Evolutionary conservation across 2,888 invertebrate species (phyloP), one percentile per base, ranked within the genome.

Genomic region (Netelia inedita): DNA sequence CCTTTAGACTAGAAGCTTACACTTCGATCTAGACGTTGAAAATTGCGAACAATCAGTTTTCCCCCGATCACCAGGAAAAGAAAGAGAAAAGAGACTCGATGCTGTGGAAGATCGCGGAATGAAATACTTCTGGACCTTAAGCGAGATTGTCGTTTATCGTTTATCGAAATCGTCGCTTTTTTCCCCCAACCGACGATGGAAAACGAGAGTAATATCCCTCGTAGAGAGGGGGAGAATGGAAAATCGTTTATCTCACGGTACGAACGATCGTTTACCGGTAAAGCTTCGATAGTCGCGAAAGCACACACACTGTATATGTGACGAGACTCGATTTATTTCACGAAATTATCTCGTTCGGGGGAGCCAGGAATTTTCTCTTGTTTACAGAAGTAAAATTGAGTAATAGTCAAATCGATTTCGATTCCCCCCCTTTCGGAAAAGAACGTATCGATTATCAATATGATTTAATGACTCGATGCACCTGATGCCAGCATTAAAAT

Each of bases 1-100:
- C 57, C 41, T 11, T 46, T 74, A 43, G 81, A 55, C 53, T 63
- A 23, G 28, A 71, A 73, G 68, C 63, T 78, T n/a, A 69, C 66
- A 53, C 74, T 78, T 50, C 71, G 72, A 85, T 85, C 65, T 85
- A 78, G 79, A 86, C 78, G 81, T 81, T 83, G 78, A 72, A 75
- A 78, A 79, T 81, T 53, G 76, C 61, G 79, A 68, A 74, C 80
- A 80, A 85, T 85, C 85, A 71, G 85, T 83, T 83, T 78, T 73
- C 73, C 6, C 28, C 68, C 21, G 50, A 59, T 80, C 80, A 59
- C 69, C 65, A 6, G 75, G 76, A 71, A 63, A 21, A 2, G 23
- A 43, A 21, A 63, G 41, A 65, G 19, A 41, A 16, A 16, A 28
- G 35, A 41, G 55, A 72, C 41, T 28, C 71, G 16, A 61, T 43